phyloP scores from a whole-genome alignment of 1,140 invertebrate species.

The Bombus impatiens region DNA sequence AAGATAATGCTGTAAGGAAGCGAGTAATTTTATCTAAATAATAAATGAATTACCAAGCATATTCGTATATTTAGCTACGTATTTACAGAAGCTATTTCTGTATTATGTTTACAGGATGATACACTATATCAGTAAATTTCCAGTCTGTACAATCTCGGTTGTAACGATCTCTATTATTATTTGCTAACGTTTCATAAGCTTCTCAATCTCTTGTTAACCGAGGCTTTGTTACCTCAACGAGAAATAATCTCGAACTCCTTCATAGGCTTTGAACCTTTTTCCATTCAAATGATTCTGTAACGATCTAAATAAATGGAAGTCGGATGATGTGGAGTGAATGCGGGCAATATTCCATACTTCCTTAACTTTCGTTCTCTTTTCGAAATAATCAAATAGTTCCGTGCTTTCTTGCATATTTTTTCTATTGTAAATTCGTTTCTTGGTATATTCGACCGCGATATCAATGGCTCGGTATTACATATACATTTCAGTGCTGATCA shows the following conservation, averaged over 20 bases:
- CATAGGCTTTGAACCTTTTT: neutral
- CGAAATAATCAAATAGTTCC: too few species aligned
- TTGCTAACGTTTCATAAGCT: neutral
- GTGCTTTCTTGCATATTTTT: neutral
- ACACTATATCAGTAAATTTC: neutral
- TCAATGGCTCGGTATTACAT: neutral
- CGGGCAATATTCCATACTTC: neutral
- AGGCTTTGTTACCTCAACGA: neutral
- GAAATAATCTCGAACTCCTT: neutral
- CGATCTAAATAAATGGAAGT: neutral
- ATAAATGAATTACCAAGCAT: too few species aligned
- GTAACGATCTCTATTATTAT: neutral
- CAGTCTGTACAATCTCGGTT: neutral
- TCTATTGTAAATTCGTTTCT: too few species aligned
- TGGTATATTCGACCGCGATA: neutral
- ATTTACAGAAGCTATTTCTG: neutral
- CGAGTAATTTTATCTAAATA: too few species aligned
- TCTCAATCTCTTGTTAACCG: neutral
- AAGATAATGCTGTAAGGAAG: too few species aligned
- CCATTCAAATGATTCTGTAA: neutral
- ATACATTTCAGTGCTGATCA: constrained; percentile 85
- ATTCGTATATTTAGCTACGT: neutral
- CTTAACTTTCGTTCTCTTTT: neutral
- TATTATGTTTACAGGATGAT: neutral
- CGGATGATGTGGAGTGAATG: neutral